These are phyloP conservation scores for Dipodomys stephensi DNA, from an alignment of 2,113 vertebrate genomes.

Conservation along the genomic window DNA sequence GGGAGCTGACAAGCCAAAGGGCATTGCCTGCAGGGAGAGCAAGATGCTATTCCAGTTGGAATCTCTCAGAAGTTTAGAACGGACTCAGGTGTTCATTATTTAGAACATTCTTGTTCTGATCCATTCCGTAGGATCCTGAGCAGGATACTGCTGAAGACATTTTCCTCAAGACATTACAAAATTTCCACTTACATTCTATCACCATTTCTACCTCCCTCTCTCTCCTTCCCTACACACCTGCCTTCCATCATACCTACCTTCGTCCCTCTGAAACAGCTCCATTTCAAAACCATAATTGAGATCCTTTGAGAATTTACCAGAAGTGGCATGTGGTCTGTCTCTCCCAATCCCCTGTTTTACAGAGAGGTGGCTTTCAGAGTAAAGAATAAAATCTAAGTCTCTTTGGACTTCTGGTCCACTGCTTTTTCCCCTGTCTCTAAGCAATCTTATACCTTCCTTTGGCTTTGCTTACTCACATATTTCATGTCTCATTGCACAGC, in stretches of 20 bases:
- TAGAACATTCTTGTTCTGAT: not conserved
- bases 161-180: too few species aligned
- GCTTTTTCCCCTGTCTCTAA: not conserved
- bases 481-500: not conserved
- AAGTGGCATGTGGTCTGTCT: not conserved
- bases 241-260: too few species aligned
- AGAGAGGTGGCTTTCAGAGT: not conserved
- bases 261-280: not conserved
- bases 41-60: not conserved
- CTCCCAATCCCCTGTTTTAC: not conserved
- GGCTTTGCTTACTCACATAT: not conserved
- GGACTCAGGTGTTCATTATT: not conserved
- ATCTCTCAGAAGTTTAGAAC: not conserved
- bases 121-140: not conserved
- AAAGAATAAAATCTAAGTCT: not conserved
- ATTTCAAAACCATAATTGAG: conserved; percentile 6
- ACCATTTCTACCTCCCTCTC: not conserved
- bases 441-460: not conserved
- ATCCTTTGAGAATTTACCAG: not conserved
- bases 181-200: conserved; percentile 7
- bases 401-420: not conserved
- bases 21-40: not conserved
- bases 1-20: not conserved
- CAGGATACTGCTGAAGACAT: not conserved
- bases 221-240: fast-evolving